Conservation (phyloP, 2,797 vertebrate species). For the Mormyrops attenuatus region DNA sequence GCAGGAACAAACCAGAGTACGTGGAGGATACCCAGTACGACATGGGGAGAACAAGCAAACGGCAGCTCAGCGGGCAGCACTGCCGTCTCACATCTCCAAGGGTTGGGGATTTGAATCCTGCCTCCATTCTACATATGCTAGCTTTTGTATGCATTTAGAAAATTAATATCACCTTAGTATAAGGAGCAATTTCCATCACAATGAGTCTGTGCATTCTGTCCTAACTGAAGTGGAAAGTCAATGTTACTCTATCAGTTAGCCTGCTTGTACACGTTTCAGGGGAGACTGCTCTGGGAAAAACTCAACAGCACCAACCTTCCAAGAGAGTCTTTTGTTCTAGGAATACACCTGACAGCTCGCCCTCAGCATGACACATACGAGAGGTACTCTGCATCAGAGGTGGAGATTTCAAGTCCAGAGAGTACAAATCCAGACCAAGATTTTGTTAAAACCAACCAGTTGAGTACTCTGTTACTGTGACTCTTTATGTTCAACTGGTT, state of each 20-base stretch:
- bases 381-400: neutral
- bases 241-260: neutral
- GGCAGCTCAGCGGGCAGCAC: neutral
- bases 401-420: too few species aligned
- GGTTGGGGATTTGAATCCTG: neutral
- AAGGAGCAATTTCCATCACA: neutral
- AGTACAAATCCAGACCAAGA: too few species aligned
- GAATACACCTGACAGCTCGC: neutral
- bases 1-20: neutral
- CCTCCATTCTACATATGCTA: neutral
- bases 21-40: neutral
- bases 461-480: neutral
- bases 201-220: neutral
- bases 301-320: neutral
- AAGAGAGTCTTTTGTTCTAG: neutral
- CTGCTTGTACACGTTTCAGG: neutral
- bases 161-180: neutral
- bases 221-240: neutral
- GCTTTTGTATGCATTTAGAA: neutral
- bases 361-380: neutral
- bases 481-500: neutral
- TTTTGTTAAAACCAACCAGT: neutral
- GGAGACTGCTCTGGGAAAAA: neutral
- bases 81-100: neutral
- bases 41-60: neutral